Percentiles rank a stretch among this genome's conserved stretches.
These are phyloP conservation scores for Automeris io DNA, from an alignment of 2,888 invertebrate genomes.

Conservation along the genomic window DNA sequence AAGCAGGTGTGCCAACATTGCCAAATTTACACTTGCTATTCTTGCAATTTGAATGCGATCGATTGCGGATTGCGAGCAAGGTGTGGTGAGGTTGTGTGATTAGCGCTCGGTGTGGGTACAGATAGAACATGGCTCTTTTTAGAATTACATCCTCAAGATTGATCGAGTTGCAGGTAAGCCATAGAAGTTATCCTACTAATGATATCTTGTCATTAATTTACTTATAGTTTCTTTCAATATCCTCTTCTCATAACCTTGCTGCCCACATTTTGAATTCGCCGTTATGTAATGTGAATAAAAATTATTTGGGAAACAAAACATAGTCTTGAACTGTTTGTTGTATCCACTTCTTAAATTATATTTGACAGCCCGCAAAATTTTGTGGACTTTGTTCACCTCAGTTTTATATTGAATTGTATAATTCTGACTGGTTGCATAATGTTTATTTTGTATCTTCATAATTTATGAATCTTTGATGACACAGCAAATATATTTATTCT, in stretches of 20 bases:
- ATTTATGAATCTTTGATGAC: too few relatives aligned
- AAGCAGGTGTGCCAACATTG: constrained; percentile 1
- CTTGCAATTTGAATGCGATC: constrained; percentile 56
- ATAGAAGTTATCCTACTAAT: background rate
- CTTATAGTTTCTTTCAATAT: constrained; percentile 5
- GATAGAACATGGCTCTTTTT: constrained; percentile 82
- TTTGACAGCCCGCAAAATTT: too few relatives aligned
- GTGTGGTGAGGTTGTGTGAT: constrained; percentile 37
- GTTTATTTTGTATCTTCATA: too few relatives aligned
- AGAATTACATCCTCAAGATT: constrained; percentile 80
- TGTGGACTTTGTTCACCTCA: too few relatives aligned
- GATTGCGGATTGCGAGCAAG: constrained; percentile 54
- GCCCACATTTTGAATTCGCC: constrained; percentile 35
- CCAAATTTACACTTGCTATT: constrained; percentile 30
- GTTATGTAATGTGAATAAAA: constrained; percentile 52
- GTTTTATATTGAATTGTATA: too few relatives aligned
- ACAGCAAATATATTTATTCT: too few relatives aligned
- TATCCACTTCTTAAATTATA: too few relatives aligned
- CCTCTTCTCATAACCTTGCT: constrained; percentile 39
- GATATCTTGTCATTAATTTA: background rate
- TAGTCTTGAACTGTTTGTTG: too few relatives aligned
- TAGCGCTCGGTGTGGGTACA: constrained; percentile 52
- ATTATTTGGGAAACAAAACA: constrained; percentile 35
- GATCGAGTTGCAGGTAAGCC: constrained; percentile 78
- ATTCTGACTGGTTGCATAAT: too few relatives aligned